Conservation (phyloP, 2,797 vertebrate genomes). For the Schizopygopsis pylzovi region DNA sequence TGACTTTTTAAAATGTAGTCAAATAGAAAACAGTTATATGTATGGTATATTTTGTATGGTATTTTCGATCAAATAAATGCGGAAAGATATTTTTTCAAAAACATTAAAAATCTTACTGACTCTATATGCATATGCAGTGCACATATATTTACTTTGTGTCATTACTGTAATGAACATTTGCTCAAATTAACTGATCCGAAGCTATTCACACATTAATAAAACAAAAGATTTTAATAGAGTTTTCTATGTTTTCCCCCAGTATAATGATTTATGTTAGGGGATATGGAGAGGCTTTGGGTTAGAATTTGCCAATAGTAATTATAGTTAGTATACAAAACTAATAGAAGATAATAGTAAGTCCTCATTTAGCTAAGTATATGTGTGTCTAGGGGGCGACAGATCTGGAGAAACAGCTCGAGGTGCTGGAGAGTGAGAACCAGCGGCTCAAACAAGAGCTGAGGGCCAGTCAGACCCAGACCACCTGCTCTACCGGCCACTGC, state of each 20-base stretch:
- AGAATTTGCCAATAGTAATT: background rate
- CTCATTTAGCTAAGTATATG: background rate
- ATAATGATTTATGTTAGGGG: background rate
- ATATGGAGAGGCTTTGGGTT: background rate
- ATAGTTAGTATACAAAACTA: background rate
- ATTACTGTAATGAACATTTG: background rate
- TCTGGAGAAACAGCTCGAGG: constrained; percentile 91
- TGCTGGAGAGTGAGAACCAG: constrained; percentile 89
- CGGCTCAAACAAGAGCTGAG: constrained; percentile 88
- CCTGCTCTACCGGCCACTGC: constrained; percentile 72
- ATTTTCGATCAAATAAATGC: background rate
- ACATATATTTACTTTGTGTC: background rate
- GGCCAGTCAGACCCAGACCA: constrained; percentile 72
- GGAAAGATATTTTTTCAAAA: background rate
- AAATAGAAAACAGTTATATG: too few species aligned
- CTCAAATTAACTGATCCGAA: background rate
- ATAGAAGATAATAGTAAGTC: background rate
- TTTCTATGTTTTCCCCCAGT: background rate
- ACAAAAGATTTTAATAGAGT: too few species aligned
- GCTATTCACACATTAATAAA: background rate
- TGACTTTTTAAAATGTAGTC: too few species aligned
- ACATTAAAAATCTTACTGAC: background rate
- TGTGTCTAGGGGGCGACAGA: constrained; percentile 87
- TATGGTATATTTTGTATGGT: too few species aligned
- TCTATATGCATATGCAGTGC: background rate